Evolutionary conservation across 2,888 invertebrate genomes (phyloP), one percentile per base, ranked within the genome.

Genomic region (Meliscaeva auricollis): DNA sequence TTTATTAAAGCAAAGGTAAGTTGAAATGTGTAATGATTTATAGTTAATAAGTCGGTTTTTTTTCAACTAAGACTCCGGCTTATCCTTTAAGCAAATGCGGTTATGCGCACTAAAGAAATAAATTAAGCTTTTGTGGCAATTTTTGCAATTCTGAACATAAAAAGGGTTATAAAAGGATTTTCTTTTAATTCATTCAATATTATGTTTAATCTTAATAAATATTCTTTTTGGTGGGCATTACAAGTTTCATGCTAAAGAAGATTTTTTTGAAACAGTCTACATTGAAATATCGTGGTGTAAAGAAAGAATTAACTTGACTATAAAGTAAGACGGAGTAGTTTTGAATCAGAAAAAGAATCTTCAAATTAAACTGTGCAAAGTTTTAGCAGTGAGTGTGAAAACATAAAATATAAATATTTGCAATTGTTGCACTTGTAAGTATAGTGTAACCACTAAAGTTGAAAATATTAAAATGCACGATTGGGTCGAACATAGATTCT

Each of bases 1-100:
- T 38, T 38, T 3, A 38, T 38, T 17, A 20, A 38, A 20, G 20
- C 38, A 38, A 35, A 58, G 13, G 7, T 58, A 17, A 20, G 32
- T 20, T n/a, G n/a, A 38, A 58, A 56, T 56, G 32, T 56, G 4
- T 30, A 50, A 52, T 50, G 48, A 26, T 26, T 26, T 26, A 26
- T 26, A 26, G 26, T 26, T 26, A 26, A 26, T 26, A 26, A 26
- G 3, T 26, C 26, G 26, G 4, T 26, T 26, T 26, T 26, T 2
- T 26, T 26, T 26, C 4, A n/a, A 26, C 26, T 26, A 26, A 4
- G 26, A 26, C 4, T n/a, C n/a, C n/a, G n/a, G n/a, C 26, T 26
- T 4, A 26, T 26, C 26, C 26, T 26, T 26, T 26, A 26, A 26
- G 26, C 2, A 26, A 26, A 9, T 32, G 54, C 30, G 54, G 54